These are phyloP conservation scores for Chanos chanos DNA, from an alignment of 2,797 vertebrate species.

Conservation along the genomic window DNA sequence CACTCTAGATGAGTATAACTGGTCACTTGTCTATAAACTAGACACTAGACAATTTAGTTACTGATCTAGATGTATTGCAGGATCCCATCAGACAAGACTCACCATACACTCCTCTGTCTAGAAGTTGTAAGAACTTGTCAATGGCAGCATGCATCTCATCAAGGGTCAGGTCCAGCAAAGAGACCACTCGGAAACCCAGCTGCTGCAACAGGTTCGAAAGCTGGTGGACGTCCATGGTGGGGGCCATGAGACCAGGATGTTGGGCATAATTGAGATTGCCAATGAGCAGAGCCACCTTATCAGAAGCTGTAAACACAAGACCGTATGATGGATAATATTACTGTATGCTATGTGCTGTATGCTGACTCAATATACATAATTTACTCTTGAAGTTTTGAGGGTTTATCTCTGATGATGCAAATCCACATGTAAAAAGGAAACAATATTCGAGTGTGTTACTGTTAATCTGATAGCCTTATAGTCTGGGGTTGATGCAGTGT, in stretches of 20 bases:
- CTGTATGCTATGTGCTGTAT: too few relatives aligned
- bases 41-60: too few relatives aligned
- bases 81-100: constrained; percentile 44
- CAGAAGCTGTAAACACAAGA: constrained; percentile 68
- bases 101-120: constrained; percentile 83
- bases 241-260: constrained; percentile 80
- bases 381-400: too few relatives aligned
- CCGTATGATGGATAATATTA: neutral
- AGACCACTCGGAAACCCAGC: constrained; percentile 82
- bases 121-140: constrained; percentile 77
- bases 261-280: constrained; percentile 81
- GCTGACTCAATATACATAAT: too few relatives aligned
- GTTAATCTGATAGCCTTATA: too few relatives aligned
- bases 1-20: too few relatives aligned
- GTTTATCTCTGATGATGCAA: too few relatives aligned
- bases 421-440: too few relatives aligned
- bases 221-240: constrained; percentile 80
- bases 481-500: neutral
- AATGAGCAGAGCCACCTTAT: constrained; percentile 85
- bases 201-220: constrained; percentile 75
- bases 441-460: too few relatives aligned
- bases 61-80: neutral
- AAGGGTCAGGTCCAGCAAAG: constrained; percentile 81
- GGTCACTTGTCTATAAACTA: too few relatives aligned
- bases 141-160: constrained; percentile 78